These are phyloP conservation scores for Cyprinodon variegatus DNA, from an alignment of 2,113 vertebrate species.

Conservation along the genomic window DNA sequence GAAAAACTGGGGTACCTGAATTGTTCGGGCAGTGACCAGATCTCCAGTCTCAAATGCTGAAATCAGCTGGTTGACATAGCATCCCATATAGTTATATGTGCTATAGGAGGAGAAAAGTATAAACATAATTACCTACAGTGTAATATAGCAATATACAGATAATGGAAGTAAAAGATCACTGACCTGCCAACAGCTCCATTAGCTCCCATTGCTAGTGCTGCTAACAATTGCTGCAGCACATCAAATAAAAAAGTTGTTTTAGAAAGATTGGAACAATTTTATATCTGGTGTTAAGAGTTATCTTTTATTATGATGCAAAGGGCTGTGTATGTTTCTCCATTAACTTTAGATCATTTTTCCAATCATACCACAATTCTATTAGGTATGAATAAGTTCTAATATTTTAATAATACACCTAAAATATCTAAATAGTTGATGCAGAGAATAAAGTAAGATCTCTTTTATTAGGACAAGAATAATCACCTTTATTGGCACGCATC, in stretches of 20 bases:
- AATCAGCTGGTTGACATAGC: conserved; percentile 80
- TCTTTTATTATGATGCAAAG: too few relatives aligned
- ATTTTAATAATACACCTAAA: too few relatives aligned
- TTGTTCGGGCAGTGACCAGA: conserved; percentile 75
- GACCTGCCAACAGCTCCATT: conserved; percentile 93
- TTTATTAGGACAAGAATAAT: too few relatives aligned
- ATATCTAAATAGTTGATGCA: too few relatives aligned
- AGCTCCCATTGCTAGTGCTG: conserved; percentile 86
- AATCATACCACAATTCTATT: too few relatives aligned
- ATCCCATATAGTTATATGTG: conserved; percentile 92
- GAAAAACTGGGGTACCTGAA: conserved; percentile 83
- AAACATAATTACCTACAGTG: not conserved
- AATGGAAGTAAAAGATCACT: conserved; percentile 17
- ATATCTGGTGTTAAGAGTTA: not conserved
- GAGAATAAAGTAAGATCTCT: too few relatives aligned
- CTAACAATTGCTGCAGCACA: conserved; percentile 86
- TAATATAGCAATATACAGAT: not conserved
- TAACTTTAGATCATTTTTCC: too few relatives aligned
- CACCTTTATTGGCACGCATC: too few relatives aligned
- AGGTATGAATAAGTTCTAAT: too few relatives aligned
- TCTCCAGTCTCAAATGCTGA: conserved; percentile 83
- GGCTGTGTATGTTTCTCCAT: too few relatives aligned
- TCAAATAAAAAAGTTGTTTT: conserved; percentile 1
- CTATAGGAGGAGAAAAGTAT: conserved; percentile 69
- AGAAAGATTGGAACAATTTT: not conserved